Evolutionary conservation across 23 tunicate genomes (phyloP).

Genomic region (Trididemnum nubilum): DNA sequence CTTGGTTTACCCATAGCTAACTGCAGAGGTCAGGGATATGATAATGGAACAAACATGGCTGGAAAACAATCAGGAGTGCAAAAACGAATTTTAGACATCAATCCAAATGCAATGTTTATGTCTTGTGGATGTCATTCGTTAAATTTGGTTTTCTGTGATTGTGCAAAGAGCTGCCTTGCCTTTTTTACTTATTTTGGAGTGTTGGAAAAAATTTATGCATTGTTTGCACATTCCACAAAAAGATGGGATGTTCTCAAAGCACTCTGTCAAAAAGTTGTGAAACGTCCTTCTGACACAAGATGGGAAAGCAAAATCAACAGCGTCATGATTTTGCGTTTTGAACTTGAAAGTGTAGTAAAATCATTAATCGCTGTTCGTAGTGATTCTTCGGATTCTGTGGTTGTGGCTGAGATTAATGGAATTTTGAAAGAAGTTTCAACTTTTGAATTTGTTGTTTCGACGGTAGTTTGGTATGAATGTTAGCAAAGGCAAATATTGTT

Average conservation of each 20-base stretch:
- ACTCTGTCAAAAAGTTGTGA: neutral
- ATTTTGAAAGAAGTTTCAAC: neutral
- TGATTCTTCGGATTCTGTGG: neutral
- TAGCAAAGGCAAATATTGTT: neutral
- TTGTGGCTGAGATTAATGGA: neutral
- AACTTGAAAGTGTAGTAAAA: neutral
- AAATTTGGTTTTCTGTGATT: slow-evolving; percentile 6
- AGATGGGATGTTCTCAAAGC: neutral
- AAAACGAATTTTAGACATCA: neutral
- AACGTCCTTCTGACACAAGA: neutral
- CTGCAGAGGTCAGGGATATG: slow-evolving; percentile 1
- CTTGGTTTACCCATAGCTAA: neutral
- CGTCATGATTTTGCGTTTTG: neutral
- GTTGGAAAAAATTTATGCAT: neutral
- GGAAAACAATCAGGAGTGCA: slow-evolving; percentile 17
- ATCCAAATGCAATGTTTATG: neutral
- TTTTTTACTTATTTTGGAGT: neutral
- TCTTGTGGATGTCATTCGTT: neutral
- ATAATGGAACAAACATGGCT: neutral
- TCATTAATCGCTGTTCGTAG: neutral
- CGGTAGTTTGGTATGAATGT: neutral
- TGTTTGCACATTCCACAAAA: neutral
- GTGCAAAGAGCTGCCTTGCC: neutral
- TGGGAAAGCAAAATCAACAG: slow-evolving; percentile 5
- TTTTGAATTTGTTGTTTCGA: neutral